A percentile compares a stretch with the other conserved stretches of the same genome.
Conservation (phyloP, 2,888 invertebrate genomes). For the Dromius quadrimaculatus region DNA sequence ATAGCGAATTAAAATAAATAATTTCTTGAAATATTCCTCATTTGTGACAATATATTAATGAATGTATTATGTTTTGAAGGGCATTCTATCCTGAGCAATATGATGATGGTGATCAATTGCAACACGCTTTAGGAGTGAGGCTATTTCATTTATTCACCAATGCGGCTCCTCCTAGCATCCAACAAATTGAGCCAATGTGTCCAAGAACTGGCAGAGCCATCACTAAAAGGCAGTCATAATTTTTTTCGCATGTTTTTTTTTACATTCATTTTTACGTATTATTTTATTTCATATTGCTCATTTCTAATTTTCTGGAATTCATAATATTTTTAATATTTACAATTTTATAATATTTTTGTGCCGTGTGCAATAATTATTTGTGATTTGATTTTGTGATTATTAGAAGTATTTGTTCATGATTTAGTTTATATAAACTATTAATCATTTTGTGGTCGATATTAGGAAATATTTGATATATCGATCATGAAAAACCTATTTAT, state of each 20-base stretch:
- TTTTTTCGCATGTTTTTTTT: slow-evolving; percentile 9
- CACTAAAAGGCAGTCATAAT: slow-evolving; percentile 12
- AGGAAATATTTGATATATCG: no score
- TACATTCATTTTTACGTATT: background rate
- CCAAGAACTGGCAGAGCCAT: slow-evolving; percentile 6
- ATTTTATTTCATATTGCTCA: background rate
- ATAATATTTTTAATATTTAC: no score
- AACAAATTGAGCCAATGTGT: slow-evolving; percentile 12
- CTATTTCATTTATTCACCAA: slow-evolving; percentile 37
- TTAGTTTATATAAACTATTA: no score
- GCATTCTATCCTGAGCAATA: slow-evolving; percentile 53
- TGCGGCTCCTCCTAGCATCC: slow-evolving; percentile 16
- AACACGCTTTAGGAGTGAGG: slow-evolving; percentile 11
- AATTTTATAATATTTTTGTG: no score
- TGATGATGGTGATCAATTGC: slow-evolving; percentile 42
- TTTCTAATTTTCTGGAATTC: no score
- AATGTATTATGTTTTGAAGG: slow-evolving; percentile 52
- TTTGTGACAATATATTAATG: no score
- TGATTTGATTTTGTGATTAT: no score
- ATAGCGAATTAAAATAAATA: no score
- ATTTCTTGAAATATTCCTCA: background rate
- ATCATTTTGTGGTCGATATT: no score
- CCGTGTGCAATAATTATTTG: no score
- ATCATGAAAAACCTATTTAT: no score
- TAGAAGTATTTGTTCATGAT: no score